phyloP scores from a whole-genome alignment of 92 coral and sea anemone species.

The Anthopleura xanthogrammica region DNA sequence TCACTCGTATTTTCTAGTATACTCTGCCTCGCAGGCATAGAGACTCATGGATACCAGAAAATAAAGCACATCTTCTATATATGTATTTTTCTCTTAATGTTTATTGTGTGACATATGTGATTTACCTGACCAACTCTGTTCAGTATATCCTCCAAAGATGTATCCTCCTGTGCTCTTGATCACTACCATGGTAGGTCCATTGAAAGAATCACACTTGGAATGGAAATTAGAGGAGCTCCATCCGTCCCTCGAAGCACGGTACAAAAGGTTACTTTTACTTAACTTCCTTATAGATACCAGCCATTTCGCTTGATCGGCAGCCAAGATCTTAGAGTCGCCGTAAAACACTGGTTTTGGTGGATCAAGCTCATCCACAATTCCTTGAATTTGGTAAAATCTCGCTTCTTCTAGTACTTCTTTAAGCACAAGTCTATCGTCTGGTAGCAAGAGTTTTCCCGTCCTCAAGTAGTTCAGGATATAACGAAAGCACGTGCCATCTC shows the following conservation, averaged over 20 bases:
- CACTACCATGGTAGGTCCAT: constrained; percentile 46
- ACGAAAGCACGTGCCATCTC: constrained; percentile 74
- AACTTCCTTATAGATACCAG: constrained; percentile 7
- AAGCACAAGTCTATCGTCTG: constrained; percentile 43
- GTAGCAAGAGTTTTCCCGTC: constrained; percentile 53
- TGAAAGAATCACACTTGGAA: constrained; percentile 23
- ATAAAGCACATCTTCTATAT: too few species aligned
- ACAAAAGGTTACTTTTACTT: constrained; percentile 9
- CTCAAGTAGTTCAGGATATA: constrained; percentile 74
- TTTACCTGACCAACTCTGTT: constrained; percentile 41
- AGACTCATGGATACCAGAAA: too few species aligned
- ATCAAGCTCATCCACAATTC: constrained; percentile 27
- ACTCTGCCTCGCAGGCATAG: too few species aligned
- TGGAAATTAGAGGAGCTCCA: constrained; percentile 37
- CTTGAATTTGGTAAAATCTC: constrained; percentile 58
- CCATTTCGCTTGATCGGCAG: constrained; percentile 21
- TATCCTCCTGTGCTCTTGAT: constrained; percentile 36
- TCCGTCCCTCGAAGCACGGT: constrained; percentile 46
- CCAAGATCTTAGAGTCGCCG: constrained; percentile 27
- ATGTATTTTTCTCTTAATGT: too few species aligned
- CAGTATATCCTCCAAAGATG: constrained; percentile 51
- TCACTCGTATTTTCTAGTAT: too few species aligned
- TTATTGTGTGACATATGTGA: too few species aligned
- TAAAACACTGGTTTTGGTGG: constrained; percentile 22
- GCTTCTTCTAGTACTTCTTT: constrained; percentile 65